phyloP scores from a whole-genome alignment of 92 coral and sea anemone species.

The Scolanthus callimorphus region DNA sequence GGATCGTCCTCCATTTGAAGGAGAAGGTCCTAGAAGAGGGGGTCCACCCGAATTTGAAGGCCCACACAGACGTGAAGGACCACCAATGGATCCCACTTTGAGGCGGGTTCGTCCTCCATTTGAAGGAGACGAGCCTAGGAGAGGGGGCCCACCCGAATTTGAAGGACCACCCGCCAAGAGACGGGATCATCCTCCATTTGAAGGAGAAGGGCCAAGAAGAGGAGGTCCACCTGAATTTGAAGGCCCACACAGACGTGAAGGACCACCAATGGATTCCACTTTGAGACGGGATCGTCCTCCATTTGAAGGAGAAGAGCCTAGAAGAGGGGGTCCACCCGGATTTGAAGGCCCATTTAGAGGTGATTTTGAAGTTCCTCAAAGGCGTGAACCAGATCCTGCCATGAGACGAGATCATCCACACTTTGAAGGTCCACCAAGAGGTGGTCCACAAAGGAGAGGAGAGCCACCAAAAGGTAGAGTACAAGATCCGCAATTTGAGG shows the following conservation, averaged over 20 bases:
- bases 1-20: too few species aligned
- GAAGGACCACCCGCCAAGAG: background rate
- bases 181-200: background rate
- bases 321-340: constrained; percentile 25
- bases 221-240: too few species aligned
- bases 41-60: too few species aligned
- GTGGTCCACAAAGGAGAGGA: constrained; percentile 28
- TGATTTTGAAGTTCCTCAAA: constrained; percentile 7
- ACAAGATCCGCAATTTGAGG: constrained; percentile 2
- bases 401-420: constrained; percentile 13
- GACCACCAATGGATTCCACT: too few species aligned
- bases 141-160: background rate
- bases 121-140: background rate
- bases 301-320: constrained; percentile 4
- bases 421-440: constrained; percentile 42
- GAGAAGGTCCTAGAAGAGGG: too few species aligned
- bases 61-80: too few species aligned
- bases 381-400: constrained; percentile 3
- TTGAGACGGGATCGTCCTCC: too few species aligned
- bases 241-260: too few species aligned
- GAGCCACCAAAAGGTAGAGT: constrained; percentile 6
- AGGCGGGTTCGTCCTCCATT: too few species aligned
- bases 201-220: background rate
- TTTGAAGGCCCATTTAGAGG: constrained; percentile 1
- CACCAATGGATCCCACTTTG: too few species aligned